Conservation (phyloP, 1,140 invertebrate genomes). For the Yoshiicerus persimilis region DNA sequence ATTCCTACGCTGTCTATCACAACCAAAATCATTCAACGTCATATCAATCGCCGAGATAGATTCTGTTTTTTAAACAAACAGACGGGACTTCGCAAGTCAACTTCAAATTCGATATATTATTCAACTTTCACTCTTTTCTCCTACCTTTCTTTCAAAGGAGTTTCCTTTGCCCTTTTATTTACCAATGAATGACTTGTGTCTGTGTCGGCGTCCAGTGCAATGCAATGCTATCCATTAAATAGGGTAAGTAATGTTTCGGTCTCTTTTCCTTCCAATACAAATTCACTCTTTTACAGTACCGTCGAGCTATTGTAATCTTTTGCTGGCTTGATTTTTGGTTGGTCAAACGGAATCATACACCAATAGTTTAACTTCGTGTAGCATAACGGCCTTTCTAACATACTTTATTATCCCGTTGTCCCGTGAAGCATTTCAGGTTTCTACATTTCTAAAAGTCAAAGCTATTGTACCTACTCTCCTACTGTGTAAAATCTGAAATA, state of each 20-base stretch:
- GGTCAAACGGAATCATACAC: too few relatives aligned
- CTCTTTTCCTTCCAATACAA: neutral
- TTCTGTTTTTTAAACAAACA: neutral
- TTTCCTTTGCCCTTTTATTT: neutral
- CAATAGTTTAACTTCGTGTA: too few relatives aligned
- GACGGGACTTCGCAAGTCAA: neutral
- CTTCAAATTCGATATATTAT: neutral
- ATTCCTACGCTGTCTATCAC: neutral
- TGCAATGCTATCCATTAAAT: constrained; percentile 27
- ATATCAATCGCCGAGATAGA: neutral
- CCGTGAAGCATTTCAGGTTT: too few relatives aligned
- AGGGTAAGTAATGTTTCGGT: neutral
- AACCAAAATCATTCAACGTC: neutral
- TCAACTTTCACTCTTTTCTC: neutral
- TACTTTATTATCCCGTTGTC: too few relatives aligned
- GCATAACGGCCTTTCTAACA: too few relatives aligned
- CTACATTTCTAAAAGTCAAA: too few relatives aligned
- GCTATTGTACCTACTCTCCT: too few relatives aligned
- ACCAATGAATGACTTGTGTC: neutral
- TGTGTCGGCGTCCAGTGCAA: constrained; percentile 7
- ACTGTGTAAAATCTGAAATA: too few relatives aligned
- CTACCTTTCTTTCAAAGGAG: neutral
- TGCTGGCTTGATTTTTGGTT: neutral
- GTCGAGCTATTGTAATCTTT: too few relatives aligned
- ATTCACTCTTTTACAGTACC: neutral